Conservation (phyloP, 2,113 vertebrate species). For the Laticauda laticaudata region DNA sequence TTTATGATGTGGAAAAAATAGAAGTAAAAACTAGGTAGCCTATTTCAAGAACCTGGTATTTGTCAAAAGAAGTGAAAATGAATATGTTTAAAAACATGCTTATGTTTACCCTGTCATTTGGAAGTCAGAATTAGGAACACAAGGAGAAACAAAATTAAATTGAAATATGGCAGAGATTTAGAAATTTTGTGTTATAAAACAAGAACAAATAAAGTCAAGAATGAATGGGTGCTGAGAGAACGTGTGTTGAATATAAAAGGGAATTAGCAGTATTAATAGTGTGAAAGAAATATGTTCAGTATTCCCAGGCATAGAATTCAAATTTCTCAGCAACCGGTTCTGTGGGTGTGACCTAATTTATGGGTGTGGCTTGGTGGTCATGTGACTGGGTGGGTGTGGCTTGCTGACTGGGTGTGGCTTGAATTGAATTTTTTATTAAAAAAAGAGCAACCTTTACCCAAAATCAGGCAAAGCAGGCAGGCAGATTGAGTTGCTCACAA, state of each 20-base stretch:
- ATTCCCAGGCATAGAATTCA: no score
- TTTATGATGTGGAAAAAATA: not conserved
- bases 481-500: no score
- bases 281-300: not conserved
- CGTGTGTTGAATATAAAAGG: not conserved
- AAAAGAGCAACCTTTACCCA: no score
- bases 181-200: not conserved
- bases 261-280: not conserved
- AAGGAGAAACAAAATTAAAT: not conserved
- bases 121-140: not conserved
- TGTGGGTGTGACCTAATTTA: no score
- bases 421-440: no score
- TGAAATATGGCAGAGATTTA: not conserved
- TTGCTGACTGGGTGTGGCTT: no score
- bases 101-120: not conserved
- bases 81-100: not conserved
- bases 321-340: no score
- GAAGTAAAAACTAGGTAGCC: not conserved
- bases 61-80: not conserved
- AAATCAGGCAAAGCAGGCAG: no score
- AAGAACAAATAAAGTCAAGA: not conserved
- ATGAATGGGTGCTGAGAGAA: not conserved
- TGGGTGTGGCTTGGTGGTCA: no score
- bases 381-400: no score
- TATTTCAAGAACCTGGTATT: not conserved